Evolutionary conservation across 1,140 invertebrate species (phyloP), one percentile per base, ranked within the genome.

Genomic region (Ostrea edulis): DNA sequence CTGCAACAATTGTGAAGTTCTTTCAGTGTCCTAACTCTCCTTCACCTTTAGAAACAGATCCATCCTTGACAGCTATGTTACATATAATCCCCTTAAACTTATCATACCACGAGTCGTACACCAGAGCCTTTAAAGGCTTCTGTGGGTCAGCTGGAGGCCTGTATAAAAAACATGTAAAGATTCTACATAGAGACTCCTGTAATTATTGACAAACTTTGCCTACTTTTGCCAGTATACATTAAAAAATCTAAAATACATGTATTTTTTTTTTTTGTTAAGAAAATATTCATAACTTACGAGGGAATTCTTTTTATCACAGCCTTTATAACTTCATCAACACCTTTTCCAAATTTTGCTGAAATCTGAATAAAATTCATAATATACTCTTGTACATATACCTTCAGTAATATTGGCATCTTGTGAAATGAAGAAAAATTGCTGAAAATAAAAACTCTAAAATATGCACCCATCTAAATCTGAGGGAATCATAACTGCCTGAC

Each of bases 101-200:
- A 93, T 99, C 97, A 95, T 97, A 99, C 97, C 98, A 99, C 77
- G 97, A 98, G 94, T 99, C 99, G 95, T 99, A 99, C 71, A 99
- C 95, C 25, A 99, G 95, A 0, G 97, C 97, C 93, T 96, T 96
- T 68, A 99, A 97, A 29, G 97, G 96, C 35, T 95, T 95, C 11
- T 96, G 92, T 88, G 95, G 93, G 86, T 95, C 93, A 86, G 92
- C 94, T 14, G 29, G 87, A 7, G 98, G 98, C 3, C 95, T 96
- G 90, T 53, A 94, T 91, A 86, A 77, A 71, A 83, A 83, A 5
- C 2, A 7, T 85, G 53, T 20, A 25, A 4, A 85, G 17, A 22
- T 65, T 65, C 14, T 65, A 17, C 7, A 22, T 2, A 17, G 14
- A 7, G 17, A 65, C 22, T 20, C 22, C 14, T 65, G 58, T 22